A percentile compares a stretch with the other conserved stretches of the same genome.
Conservation (phyloP, 2,113 vertebrate species). For the Myrmecobius fasciatus region DNA sequence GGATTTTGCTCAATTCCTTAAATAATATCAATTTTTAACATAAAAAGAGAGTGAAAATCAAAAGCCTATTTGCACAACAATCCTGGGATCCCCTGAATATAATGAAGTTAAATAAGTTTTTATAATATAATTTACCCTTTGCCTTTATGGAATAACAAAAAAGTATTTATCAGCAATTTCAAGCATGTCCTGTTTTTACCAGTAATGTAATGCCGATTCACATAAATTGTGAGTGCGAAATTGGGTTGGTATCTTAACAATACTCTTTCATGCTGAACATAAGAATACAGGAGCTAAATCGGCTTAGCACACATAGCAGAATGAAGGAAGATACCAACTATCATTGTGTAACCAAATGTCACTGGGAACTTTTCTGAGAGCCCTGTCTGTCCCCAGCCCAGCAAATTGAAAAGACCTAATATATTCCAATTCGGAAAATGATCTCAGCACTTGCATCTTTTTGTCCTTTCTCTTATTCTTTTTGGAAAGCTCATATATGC, state of each 20-base stretch:
- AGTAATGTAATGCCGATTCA: conserved; percentile 26
- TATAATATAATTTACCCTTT: not conserved
- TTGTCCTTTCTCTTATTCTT: no score
- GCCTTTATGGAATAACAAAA: not conserved
- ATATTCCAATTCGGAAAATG: not conserved
- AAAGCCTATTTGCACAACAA: not conserved
- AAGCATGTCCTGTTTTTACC: not conserved
- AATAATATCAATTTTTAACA: conserved; percentile 28
- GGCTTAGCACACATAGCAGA: not conserved
- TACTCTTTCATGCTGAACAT: not conserved
- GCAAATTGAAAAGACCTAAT: not conserved
- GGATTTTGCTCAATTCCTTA: conserved; percentile 29
- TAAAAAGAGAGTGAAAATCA: not conserved
- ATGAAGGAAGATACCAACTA: not conserved
- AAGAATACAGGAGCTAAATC: not conserved
- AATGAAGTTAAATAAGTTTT: not conserved
- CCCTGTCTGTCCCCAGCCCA: not conserved
- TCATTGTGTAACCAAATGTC: not conserved
- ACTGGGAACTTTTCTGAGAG: not conserved
- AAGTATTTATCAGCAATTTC: not conserved
- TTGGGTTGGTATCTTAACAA: not conserved
- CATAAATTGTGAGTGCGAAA: conserved; percentile 5
- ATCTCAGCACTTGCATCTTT: fast-evolving
- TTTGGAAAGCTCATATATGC: not conserved
- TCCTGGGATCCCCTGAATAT: not conserved